A percentile compares a stretch with the other conserved stretches of the same genome.
These are phyloP conservation scores for Laspeyria flexula DNA, from an alignment of 2,888 invertebrate species.

Conservation along the genomic window DNA sequence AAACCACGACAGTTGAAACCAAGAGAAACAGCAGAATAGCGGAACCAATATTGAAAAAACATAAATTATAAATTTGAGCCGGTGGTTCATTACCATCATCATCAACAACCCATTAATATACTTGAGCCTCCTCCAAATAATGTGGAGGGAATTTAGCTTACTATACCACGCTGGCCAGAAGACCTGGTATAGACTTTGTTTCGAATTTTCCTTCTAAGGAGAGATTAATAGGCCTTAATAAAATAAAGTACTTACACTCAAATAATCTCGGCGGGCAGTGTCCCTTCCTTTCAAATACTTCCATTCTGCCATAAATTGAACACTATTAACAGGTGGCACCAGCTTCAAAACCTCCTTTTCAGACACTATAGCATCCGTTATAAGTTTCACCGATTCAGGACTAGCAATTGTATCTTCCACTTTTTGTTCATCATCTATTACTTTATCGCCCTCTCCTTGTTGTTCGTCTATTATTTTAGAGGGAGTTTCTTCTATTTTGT, in stretches of 20 bases:
- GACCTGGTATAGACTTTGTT: no score
- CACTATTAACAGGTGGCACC: constrained; percentile 85
- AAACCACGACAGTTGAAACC: no score
- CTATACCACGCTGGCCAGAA: no score
- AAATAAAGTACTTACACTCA: constrained; percentile 79
- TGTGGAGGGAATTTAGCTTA: no score
- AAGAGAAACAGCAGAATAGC: no score
- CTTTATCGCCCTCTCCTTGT: constrained; percentile 22
- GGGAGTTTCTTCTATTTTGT: constrained; percentile 32
- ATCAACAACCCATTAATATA: no score
- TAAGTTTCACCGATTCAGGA: constrained; percentile 62
- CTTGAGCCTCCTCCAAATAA: no score
- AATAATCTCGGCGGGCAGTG: constrained; percentile 85
- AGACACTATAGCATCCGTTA: constrained; percentile 43
- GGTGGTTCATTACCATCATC: no score
- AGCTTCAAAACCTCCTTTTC: constrained; percentile 54
- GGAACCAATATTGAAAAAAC: no score
- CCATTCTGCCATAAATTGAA: constrained; percentile 89
- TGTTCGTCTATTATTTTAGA: background rate
- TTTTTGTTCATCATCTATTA: constrained; percentile 5
- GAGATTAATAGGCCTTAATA: no score
- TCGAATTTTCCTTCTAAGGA: no score
- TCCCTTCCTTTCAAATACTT: constrained; percentile 79
- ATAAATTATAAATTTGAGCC: no score
- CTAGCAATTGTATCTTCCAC: constrained; percentile 38